A percentile compares a stretch with the other conserved stretches of the same genome.
Conservation (phyloP, 2,797 vertebrate species). For the Macrochelys suwanniensis region DNA sequence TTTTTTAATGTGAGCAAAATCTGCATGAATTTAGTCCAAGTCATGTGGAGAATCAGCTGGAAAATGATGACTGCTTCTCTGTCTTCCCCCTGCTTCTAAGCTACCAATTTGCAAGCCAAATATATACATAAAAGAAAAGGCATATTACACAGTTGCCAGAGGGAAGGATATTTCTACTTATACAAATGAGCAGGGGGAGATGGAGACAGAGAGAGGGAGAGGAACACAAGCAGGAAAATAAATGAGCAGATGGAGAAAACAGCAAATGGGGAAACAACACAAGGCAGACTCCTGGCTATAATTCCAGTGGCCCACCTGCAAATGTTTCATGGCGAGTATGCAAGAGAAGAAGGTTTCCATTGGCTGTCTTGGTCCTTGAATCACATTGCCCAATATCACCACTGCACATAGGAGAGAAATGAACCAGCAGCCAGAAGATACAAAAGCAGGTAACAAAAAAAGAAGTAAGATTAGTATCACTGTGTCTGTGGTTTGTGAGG, state of each 20-base stretch:
- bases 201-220: conserved; percentile 40
- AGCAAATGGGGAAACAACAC: conserved; percentile 71
- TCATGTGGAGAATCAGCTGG: conserved; percentile 10
- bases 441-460: conserved; percentile 51
- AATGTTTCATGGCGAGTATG: conserved; percentile 49
- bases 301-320: conserved; percentile 73
- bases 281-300: conserved; percentile 73
- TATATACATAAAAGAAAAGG: conserved; percentile 71
- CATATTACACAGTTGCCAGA: conserved; percentile 63
- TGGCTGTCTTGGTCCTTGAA: conserved; percentile 54
- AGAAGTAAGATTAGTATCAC: neutral
- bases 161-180: conserved; percentile 72
- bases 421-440: neutral
- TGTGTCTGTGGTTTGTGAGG: neutral
- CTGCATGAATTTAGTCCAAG: conserved; percentile 30
- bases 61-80: conserved; percentile 55
- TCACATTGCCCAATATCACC: conserved; percentile 48
- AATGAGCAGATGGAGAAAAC: conserved; percentile 74
- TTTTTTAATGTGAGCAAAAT: conserved; percentile 13
- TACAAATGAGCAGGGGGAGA: conserved; percentile 69
- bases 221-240: conserved; percentile 70
- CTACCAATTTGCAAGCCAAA: conserved; percentile 76
- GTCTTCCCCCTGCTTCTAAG: conserved; percentile 54
- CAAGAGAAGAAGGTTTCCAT: conserved; percentile 55
- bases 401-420: conserved; percentile 17